These are phyloP conservation scores for Catharus minimus DNA, from an alignment of 2,113 vertebrate species.

Conservation along the genomic window DNA sequence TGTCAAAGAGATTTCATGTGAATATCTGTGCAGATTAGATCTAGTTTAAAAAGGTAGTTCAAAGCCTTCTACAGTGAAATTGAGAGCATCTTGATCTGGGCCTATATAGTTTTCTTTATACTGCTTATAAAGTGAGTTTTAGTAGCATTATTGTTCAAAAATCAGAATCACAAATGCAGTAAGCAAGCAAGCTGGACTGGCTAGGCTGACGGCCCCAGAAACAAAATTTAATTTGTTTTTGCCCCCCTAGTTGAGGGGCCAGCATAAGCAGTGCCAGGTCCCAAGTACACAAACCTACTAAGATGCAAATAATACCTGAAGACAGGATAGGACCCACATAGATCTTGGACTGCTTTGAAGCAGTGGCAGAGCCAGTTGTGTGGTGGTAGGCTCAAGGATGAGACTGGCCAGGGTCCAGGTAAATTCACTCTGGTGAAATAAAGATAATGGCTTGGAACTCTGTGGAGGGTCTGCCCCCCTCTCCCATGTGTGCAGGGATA, in stretches of 20 bases:
- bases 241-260: neutral
- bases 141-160: neutral
- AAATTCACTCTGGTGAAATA: neutral
- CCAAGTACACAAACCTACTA: neutral
- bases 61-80: conserved; percentile 22
- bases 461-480: neutral
- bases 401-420: neutral
- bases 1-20: neutral
- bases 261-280: neutral
- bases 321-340: neutral
- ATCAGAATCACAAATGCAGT: neutral
- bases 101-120: neutral
- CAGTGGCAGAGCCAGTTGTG: neutral
- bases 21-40: neutral
- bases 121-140: neutral
- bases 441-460: fast-evolving
- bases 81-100: neutral
- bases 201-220: neutral
- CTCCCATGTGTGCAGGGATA: neutral
- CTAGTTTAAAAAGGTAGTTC: neutral
- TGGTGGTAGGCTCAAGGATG: neutral
- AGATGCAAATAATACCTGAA: neutral
- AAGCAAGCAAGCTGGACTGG: neutral
- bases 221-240: neutral
- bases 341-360: neutral